These are phyloP conservation scores for Drosophila suzukii DNA, from an alignment of 1,140 invertebrate genomes.

Conservation along the genomic window DNA sequence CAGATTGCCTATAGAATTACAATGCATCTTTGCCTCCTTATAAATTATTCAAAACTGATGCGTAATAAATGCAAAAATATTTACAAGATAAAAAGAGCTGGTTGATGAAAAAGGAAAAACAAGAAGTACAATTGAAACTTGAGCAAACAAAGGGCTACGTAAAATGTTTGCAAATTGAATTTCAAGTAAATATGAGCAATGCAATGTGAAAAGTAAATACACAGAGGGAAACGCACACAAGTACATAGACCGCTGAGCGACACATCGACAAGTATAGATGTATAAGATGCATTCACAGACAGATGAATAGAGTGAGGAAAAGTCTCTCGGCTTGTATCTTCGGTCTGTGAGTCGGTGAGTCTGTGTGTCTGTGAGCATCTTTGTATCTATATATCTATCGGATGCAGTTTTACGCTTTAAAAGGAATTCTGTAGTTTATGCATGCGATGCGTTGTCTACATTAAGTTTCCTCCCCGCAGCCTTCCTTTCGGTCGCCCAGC, in stretches of 20 bases:
- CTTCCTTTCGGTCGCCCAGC: slow-evolving; percentile 4
- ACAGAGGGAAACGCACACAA: slow-evolving; percentile 26
- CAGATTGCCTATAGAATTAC: neutral
- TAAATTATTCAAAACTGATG: slow-evolving; percentile 29
- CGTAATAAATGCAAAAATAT: slow-evolving; percentile 36
- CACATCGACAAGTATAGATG: slow-evolving; percentile 9
- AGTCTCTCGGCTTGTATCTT: slow-evolving; percentile 34
- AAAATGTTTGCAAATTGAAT: slow-evolving; percentile 72
- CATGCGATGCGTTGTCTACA: slow-evolving; percentile 70
- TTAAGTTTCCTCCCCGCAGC: slow-evolving; percentile 44
- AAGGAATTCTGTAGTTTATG: slow-evolving; percentile 81
- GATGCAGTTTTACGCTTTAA: slow-evolving; percentile 79
- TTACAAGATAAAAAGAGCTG: slow-evolving; percentile 14
- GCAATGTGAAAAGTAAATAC: slow-evolving; percentile 51
- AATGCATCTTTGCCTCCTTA: neutral
- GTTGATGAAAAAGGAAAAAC: slow-evolving; percentile 14
- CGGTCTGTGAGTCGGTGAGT: neutral
- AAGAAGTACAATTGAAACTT: slow-evolving; percentile 62
- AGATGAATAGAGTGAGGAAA: slow-evolving; percentile 12
- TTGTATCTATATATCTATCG: slow-evolving; percentile 81
- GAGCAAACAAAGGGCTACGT: slow-evolving; percentile 65
- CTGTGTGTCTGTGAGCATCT: slow-evolving; percentile 37
- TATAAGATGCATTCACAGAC: slow-evolving; percentile 8
- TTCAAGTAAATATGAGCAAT: slow-evolving; percentile 66
- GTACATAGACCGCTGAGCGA: slow-evolving; percentile 1